Percentiles rank a stretch among this genome's conserved stretches.
These are phyloP conservation scores for Eurytoma adleriae DNA, from an alignment of 2,888 invertebrate genomes.

Conservation along the genomic window DNA sequence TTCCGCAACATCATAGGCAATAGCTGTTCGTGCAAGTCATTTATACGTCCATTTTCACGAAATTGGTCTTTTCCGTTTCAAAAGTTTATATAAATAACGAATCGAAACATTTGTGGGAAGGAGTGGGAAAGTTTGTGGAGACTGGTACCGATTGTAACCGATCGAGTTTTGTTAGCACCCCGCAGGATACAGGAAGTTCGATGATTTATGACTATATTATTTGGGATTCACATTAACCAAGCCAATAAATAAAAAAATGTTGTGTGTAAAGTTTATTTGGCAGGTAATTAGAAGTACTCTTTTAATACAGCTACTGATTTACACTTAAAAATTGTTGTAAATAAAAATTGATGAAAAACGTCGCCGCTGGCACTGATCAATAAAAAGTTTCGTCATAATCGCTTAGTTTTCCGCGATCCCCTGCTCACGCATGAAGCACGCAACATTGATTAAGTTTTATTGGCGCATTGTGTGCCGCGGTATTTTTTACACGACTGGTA, in stretches of 20 bases:
- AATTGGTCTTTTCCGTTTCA: slow-evolving; percentile 4
- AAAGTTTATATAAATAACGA: not conserved
- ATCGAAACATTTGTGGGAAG: slow-evolving; percentile 12
- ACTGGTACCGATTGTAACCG: slow-evolving; percentile 12
- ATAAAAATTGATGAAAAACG: too few relatives aligned
- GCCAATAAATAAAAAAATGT: too few relatives aligned
- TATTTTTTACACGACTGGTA: slow-evolving; percentile 41
- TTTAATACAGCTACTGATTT: too few relatives aligned
- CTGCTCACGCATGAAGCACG: not conserved
- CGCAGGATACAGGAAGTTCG: slow-evolving; percentile 27
- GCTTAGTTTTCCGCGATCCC: not conserved
- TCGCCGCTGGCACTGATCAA: not conserved
- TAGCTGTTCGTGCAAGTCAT: not conserved
- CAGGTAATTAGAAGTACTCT: too few relatives aligned
- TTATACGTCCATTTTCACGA: not conserved
- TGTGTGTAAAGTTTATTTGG: too few relatives aligned
- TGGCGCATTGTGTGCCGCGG: slow-evolving; percentile 31
- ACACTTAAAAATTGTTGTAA: too few relatives aligned
- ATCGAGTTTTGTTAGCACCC: not conserved
- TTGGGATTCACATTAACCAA: not conserved
- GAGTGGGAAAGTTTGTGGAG: slow-evolving; percentile 21
- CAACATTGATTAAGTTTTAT: slow-evolving; percentile 50
- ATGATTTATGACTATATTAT: slow-evolving; percentile 19
- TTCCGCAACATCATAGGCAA: not conserved
- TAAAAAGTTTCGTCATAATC: slow-evolving; percentile 15